Evolutionary conservation across 2,113 vertebrate genomes (phyloP).

Genomic region (Cochlearius cochlearius): DNA sequence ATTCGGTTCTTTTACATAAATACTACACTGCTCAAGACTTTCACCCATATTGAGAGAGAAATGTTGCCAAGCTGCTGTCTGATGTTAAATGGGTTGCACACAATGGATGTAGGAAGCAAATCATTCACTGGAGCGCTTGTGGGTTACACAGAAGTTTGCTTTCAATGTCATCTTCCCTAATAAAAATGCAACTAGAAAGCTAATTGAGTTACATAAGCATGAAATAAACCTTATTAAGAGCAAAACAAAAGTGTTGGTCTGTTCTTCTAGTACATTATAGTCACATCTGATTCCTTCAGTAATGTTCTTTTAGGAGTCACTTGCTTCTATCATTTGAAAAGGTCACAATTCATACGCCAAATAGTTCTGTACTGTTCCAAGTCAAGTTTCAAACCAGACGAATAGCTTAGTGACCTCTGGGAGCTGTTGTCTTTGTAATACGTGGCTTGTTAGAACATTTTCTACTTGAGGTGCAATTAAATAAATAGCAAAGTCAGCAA

Average conservation of each 20-base stretch:
- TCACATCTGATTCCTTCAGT: not conserved
- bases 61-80: not conserved
- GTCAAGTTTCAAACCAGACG: not conserved
- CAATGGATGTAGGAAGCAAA: not conserved
- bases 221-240: conserved; percentile 1
- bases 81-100: not conserved
- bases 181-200: conserved; percentile 45
- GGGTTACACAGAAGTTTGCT: not conserved
- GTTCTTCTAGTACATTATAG: not conserved
- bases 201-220: not conserved
- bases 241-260: not conserved
- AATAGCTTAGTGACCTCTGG: not conserved
- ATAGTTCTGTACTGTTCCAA: not conserved
- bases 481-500: not conserved
- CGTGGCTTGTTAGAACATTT: not conserved
- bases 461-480: not conserved
- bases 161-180: conserved; percentile 12
- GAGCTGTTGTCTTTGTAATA: not conserved
- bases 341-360: not conserved
- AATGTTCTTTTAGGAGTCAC: not conserved
- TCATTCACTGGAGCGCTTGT: not conserved
- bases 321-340: conserved; percentile 8
- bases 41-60: not conserved
- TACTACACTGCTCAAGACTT: not conserved
- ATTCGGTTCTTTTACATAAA: not conserved